Base-by-base conservation (phyloP, 2,113 vertebrate species). In the Ammodytes dubius region DNA sequence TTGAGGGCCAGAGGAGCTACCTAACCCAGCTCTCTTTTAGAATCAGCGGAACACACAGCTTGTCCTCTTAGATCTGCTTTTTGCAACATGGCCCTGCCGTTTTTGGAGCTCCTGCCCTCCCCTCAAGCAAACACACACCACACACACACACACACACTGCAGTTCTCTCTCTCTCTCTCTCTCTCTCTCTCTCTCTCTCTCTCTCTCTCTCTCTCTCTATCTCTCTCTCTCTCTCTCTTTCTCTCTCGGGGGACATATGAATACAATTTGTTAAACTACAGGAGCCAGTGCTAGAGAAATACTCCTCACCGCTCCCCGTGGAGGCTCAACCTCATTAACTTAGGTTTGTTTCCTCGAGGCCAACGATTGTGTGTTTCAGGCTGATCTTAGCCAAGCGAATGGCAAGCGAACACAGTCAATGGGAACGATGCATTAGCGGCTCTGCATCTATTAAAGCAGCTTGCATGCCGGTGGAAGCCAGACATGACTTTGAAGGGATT, bases 401-500 rank as follows among this genome's bases (percentile, higher is more conserved):
- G 52, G 49, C n/a, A 7, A 67, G 72, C 59, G 9, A 27, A 27
- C 56, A 12, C 56, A 76, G 76, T 87, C 79, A 40, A 53, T 72
- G 85, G 65, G 70, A 82, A 72, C 69, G 87, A 90, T 74, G 82
- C 80, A 74, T 86, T 83, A 78, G 69, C 85, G n/a, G 74, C 80
- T 86, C 83, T 52, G 88, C 83, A 83, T 88, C 87, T 85, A 69
- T 92, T 89, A 85, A 81, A 87, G 82, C 88, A 40, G 79, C 85
- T 84, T 27, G 79, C 76, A 27, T 80, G 64, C 35, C 27, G 79
- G 84, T 79, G 77, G 69, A 58, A 88, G 79, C 77, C 89, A 83
- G 85, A 76, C 82, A 58, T 76, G 68, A 84, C 88, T 87, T 93
- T 89, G 91, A 81, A 27, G 77, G 87, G 84, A 89, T 87, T 88